These are phyloP conservation scores for Montipora foliosa DNA, from an alignment of 64 coral and sea anemone species.

Conservation along the genomic window DNA sequence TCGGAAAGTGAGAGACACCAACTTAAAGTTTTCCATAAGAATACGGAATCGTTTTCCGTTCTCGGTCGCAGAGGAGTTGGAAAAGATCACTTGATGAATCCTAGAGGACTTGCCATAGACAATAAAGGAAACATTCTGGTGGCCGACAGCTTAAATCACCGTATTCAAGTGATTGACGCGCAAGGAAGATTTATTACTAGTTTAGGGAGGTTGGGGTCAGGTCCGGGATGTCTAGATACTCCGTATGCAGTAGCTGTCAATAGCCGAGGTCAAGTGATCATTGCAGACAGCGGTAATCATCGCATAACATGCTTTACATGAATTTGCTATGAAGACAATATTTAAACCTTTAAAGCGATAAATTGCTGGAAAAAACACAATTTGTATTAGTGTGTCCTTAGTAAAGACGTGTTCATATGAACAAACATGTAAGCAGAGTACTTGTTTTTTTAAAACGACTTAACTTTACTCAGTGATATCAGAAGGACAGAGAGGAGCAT, in stretches of 20 bases:
- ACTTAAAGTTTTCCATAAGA: slow-evolving; percentile 76
- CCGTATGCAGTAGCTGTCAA: slow-evolving; percentile 85
- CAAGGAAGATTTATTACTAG: slow-evolving; percentile 71
- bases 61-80: slow-evolving; percentile 77
- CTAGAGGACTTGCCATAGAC: slow-evolving; percentile 74
- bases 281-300: slow-evolving; percentile 90
- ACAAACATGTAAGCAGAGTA: no score
- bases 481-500: no score
- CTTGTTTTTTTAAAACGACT: no score
- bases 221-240: slow-evolving; percentile 83
- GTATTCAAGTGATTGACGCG: slow-evolving; percentile 81
- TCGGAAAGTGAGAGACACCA: slow-evolving; percentile 79
- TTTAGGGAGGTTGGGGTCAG: slow-evolving; percentile 85
- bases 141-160: slow-evolving; percentile 83
- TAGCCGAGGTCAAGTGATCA: slow-evolving; percentile 76
- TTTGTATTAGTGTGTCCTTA: no score
- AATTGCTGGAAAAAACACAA: no score
- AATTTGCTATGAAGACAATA: not conserved
- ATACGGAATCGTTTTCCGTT: slow-evolving; percentile 54
- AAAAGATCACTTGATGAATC: slow-evolving; percentile 72
- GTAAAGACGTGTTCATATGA: no score
- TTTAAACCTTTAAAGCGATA: no score
- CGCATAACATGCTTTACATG: slow-evolving; percentile 44
- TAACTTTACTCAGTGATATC: no score
- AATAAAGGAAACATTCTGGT: slow-evolving; percentile 74